phyloP scores from a whole-genome alignment of 2,113 vertebrate species.

The Podarcis raffonei region DNA sequence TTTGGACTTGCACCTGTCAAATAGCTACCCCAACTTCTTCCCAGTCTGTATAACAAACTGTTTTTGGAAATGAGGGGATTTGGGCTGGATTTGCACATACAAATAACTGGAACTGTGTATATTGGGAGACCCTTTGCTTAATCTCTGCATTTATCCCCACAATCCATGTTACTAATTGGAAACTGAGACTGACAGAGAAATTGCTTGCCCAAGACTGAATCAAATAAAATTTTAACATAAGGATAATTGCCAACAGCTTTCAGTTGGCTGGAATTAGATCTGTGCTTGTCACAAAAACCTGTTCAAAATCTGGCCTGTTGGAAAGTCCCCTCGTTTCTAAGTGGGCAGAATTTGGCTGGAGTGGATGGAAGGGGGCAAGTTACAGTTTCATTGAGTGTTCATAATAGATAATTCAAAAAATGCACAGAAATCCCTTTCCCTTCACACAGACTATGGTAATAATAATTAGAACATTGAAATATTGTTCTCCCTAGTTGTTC shows the following conservation, averaged over 20 bases:
- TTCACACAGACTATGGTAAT: not conserved
- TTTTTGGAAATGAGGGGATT: not conserved
- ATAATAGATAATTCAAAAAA: not conserved
- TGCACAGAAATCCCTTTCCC: not conserved
- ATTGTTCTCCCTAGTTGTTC: not conserved
- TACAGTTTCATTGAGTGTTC: not conserved
- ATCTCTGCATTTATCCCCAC: not conserved
- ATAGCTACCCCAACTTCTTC: no score
- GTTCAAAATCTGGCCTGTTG: not conserved
- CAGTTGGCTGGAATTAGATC: no score
- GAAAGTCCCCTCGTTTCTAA: not conserved
- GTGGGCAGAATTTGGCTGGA: constrained; percentile 42
- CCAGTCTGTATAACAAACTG: not conserved
- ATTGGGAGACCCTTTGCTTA: not conserved
- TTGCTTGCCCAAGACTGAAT: not conserved
- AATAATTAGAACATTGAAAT: not conserved
- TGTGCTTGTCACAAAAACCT: no score
- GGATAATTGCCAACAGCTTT: not conserved
- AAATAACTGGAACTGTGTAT: not conserved
- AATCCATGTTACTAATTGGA: not conserved
- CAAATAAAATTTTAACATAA: not conserved
- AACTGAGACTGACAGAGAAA: not conserved
- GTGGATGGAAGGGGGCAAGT: no score
- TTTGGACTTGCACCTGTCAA: not conserved
- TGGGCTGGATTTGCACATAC: not conserved